Base-by-base conservation (phyloP, 2,797 vertebrate genomes). In the Mormyrus hasselquistii region DNA sequence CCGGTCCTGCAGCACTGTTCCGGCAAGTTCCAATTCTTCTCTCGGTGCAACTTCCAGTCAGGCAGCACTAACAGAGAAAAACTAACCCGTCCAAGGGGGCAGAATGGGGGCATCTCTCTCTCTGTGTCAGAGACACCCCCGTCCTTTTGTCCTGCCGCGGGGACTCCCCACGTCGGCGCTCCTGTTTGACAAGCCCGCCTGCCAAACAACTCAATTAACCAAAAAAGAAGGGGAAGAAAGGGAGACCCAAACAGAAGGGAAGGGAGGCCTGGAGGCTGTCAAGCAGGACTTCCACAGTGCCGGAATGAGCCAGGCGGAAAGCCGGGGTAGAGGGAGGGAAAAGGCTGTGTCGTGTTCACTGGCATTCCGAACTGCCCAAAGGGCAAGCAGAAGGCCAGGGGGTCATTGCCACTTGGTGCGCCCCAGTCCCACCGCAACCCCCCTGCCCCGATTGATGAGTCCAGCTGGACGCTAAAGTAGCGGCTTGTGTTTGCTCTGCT, bases 201-300 rank as follows among this genome's bases (percentile, higher is more conserved):
- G 95, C 97, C 96, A 97, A 98, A 98, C 97, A 97, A 99, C 98
- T 99, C 97, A 99, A 99, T 99, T 99, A 99, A 98, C 96, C 96
- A 97, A 97, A 97, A 98, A 97, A 97, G 96, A 93, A 94, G 93
- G 93, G 93, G 93, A 97, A 96, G 52, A 97, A 95, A 94, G 93
- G 94, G 90, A 91, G 91, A 95, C 92, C 91, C 93, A 96, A 94
- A 95, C 95, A 94, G 95, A 92, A 94, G 92, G 93, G 93, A 90
- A 8, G 79, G 91, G 91, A 95, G 96, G 97, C 96, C 97, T 92
- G 97, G 95, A 97, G 96, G 94, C 97, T 97, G 97, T 97, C 97
- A 96, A 93, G 88, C 59, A 94, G 65, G 95, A 94, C 95, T 96
- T 94, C 92, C 95, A 95, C 96, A 91, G 94, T 94, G 92, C 94